phyloP scores from a whole-genome alignment of 2,113 vertebrate genomes.

The Lagenorhynchus albirostris region DNA sequence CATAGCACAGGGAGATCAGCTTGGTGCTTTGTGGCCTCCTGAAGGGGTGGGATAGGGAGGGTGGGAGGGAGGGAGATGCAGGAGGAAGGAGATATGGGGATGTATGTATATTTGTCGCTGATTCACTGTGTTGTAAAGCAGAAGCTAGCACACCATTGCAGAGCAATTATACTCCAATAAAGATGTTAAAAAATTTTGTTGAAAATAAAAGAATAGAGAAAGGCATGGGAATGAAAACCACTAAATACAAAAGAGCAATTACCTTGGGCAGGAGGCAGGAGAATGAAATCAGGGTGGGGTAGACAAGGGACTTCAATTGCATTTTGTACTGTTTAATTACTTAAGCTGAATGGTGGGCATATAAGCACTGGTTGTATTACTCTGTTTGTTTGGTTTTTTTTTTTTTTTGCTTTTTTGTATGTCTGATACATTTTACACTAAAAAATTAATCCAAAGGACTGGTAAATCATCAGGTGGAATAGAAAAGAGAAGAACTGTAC shows the following conservation, averaged over 20 bases:
- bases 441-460: not conserved
- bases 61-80: too few relatives aligned
- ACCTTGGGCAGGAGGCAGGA: not conserved
- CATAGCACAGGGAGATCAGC: too few relatives aligned
- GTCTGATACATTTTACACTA: not conserved
- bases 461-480: not conserved
- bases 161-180: too few relatives aligned
- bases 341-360: not conserved
- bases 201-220: not conserved
- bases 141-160: too few relatives aligned
- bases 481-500: not conserved
- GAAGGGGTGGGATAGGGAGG: too few relatives aligned
- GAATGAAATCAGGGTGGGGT: not conserved
- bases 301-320: not conserved
- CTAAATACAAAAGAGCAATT: not conserved
- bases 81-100: too few relatives aligned
- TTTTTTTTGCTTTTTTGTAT: not conserved
- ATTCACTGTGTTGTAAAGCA: too few relatives aligned
- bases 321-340: not conserved
- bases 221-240: not conserved
- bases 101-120: too few relatives aligned
- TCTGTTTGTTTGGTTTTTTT: too few relatives aligned
- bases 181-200: too few relatives aligned
- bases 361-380: not conserved
- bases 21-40: too few relatives aligned